phyloP scores from a whole-genome alignment of 2,797 vertebrate genomes.

The Danionella dracula region DNA sequence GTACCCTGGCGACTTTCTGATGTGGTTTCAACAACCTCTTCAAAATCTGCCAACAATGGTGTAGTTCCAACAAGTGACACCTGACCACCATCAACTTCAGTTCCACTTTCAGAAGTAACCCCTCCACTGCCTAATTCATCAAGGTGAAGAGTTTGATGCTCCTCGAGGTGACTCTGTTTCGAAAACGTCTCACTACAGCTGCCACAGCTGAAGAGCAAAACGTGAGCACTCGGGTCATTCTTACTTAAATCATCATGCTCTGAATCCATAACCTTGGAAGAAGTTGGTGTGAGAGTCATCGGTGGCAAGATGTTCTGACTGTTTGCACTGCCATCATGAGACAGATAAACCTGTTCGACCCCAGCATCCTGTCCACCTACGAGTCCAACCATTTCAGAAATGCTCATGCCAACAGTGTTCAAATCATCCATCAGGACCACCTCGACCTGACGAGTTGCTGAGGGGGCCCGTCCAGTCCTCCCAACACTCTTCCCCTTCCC shows the following conservation, averaged over 20 bases:
- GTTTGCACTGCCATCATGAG: no score
- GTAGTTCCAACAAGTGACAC: conserved; percentile 69
- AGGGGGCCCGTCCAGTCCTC: conserved; percentile 33
- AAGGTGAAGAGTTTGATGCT: conserved; percentile 76
- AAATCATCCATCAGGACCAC: conserved; percentile 64
- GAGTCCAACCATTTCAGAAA: conserved; percentile 72
- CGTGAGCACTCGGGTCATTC: conserved; percentile 66
- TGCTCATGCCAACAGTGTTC: conserved; percentile 65
- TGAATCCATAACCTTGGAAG: conserved; percentile 52
- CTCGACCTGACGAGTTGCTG: conserved; percentile 38
- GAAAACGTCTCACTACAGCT: conserved; percentile 81
- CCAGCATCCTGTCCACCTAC: conserved; percentile 66
- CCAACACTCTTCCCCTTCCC: conserved; percentile 52
- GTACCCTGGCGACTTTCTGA: conserved; percentile 68
- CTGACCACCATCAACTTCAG: conserved; percentile 56
- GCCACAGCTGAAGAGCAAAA: conserved; percentile 79
- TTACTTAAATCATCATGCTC: conserved; percentile 69
- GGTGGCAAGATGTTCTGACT: conserved; percentile 56
- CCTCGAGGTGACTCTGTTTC: conserved; percentile 75
- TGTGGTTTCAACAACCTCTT: conserved; percentile 78
- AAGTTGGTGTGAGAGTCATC: conserved; percentile 59
- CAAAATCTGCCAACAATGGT: conserved; percentile 73
- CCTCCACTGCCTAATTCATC: conserved; percentile 34
- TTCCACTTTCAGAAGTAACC: conserved; percentile 40
- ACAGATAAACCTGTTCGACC: conserved; percentile 71